Evolutionary conservation across 2,888 invertebrate species (phyloP).

Genomic region (Acanthococcus lagerstroemiae): DNA sequence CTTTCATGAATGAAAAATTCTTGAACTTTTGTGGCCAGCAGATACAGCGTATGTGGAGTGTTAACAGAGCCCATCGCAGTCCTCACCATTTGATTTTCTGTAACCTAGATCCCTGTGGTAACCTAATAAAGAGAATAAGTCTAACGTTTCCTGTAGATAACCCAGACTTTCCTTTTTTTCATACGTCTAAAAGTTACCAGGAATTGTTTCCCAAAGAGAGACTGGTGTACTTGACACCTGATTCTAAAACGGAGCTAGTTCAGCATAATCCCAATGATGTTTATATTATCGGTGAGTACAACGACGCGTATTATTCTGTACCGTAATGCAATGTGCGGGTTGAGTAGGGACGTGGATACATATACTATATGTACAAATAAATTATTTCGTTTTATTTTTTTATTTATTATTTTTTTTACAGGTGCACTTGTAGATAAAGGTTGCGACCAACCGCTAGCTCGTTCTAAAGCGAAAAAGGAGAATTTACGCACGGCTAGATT

Average conservation of each 20-base stretch:
- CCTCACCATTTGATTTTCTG: background rate
- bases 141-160: background rate
- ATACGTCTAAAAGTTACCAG: background rate
- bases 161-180: background rate
- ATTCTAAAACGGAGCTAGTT: background rate
- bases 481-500: background rate
- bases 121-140: background rate
- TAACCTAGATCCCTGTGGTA: background rate
- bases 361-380: no score
- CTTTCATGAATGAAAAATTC: no score
- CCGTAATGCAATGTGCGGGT: no score
- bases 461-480: background rate
- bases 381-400: no score
- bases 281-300: background rate
- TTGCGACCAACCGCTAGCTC: no score
- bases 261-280: background rate
- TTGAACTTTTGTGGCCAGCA: background rate
- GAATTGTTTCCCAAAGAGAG: background rate
- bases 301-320: no score
- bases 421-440: no score
- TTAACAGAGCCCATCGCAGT: background rate
- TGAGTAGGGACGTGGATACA: no score
- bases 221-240: background rate
- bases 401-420: no score
- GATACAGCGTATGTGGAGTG: background rate